A percentile compares a stretch with the other conserved stretches of the same genome.
Evolutionary conservation across 2,888 invertebrate species (phyloP).

Genomic region (Pantelozetes paolii): DNA sequence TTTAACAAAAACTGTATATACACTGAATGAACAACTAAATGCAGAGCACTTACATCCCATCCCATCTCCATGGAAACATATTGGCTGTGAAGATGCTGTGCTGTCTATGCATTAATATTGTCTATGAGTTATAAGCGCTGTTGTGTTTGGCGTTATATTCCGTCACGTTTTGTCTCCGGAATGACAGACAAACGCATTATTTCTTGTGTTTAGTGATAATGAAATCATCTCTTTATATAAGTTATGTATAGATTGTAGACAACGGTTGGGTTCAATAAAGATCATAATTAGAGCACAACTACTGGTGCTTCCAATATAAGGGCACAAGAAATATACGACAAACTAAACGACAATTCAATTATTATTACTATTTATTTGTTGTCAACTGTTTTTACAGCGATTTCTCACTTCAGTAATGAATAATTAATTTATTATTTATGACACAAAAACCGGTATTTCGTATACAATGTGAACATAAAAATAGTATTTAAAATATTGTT

Average conservation of each 20-base stretch:
- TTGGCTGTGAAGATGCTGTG: neutral
- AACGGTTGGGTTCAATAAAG: neutral
- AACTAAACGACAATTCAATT: too few relatives aligned
- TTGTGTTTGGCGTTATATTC: neutral
- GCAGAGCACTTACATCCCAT: neutral
- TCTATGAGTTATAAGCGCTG: neutral
- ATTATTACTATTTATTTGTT: too few relatives aligned
- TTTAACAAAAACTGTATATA: neutral
- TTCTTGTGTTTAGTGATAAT: neutral
- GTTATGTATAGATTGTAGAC: neutral
- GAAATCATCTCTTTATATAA: neutral
- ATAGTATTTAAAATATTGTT: too few relatives aligned
- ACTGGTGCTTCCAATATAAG: neutral
- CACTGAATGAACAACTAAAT: neutral
- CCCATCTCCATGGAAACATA: neutral
- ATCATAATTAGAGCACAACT: neutral
- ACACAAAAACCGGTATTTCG: too few relatives aligned
- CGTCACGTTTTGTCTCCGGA: neutral
- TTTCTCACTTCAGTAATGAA: too few relatives aligned
- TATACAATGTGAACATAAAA: too few relatives aligned
- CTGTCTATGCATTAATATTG: neutral
- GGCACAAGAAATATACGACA: too few relatives aligned
- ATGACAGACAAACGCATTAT: neutral
- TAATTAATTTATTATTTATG: too few relatives aligned
- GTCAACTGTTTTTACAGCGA: too few relatives aligned